Conservation (phyloP, 1,140 invertebrate genomes). For the Ceratina australensis region DNA sequence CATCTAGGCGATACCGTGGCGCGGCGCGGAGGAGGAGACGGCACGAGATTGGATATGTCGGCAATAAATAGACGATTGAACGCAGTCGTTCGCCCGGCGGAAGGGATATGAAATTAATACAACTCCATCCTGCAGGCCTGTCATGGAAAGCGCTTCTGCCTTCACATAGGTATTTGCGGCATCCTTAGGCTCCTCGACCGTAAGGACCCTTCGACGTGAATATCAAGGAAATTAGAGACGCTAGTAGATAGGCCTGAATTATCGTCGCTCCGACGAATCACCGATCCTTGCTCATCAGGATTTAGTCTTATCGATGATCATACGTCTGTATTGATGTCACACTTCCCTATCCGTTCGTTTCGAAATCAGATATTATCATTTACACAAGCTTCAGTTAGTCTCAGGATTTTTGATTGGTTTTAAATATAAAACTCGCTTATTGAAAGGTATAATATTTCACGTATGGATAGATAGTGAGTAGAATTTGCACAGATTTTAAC, state of each 20-base stretch:
- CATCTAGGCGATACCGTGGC: slow-evolving; percentile 71
- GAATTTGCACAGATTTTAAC: not conserved
- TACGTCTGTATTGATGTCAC: not conserved
- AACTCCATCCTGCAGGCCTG: slow-evolving; percentile 62
- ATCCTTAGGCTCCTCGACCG: slow-evolving; percentile 75
- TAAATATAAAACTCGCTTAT: not conserved
- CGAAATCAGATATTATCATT: not conserved
- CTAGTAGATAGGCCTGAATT: slow-evolving; percentile 66
- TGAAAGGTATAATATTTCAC: not conserved
- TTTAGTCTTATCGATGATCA: slow-evolving; percentile 42
- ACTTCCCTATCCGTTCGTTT: not conserved
- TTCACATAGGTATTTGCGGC: slow-evolving; percentile 73
- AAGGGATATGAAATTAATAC: slow-evolving; percentile 78
- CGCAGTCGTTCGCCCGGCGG: slow-evolving; percentile 56
- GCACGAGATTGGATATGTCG: slow-evolving; percentile 64
- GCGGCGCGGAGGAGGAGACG: slow-evolving; percentile 29
- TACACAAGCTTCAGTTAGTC: too few species aligned
- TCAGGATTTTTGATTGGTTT: too few species aligned
- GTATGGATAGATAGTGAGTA: not conserved
- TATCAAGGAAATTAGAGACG: slow-evolving; percentile 78
- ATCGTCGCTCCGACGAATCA: slow-evolving; percentile 58
- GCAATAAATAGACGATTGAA: slow-evolving; percentile 76
- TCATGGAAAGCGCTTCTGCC: slow-evolving; percentile 60
- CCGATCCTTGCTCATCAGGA: slow-evolving; percentile 41
- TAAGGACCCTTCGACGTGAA: slow-evolving; percentile 75